Conservation (phyloP, 1,140 invertebrate species). For the Adoxophyes honmai region DNA sequence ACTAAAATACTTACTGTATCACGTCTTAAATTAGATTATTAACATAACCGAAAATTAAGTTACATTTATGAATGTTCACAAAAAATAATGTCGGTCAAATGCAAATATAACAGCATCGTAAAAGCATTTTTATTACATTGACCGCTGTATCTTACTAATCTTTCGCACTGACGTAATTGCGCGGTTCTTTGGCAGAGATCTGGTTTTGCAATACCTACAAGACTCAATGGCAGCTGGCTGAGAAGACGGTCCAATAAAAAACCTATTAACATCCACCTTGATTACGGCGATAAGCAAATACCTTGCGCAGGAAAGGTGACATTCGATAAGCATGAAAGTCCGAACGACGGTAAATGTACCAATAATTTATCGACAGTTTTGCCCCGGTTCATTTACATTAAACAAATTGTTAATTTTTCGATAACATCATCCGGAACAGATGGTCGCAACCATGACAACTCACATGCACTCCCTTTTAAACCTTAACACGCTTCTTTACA, state of each 20-base stretch:
- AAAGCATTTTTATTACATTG: constrained; percentile 7
- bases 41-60: not conserved
- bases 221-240: constrained; percentile 39
- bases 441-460: constrained; percentile 40
- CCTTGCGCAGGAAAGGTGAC: constrained; percentile 62
- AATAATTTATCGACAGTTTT: constrained; percentile 69
- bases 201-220: not conserved
- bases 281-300: constrained; percentile 64
- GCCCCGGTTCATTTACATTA: constrained; percentile 73
- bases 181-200: constrained; percentile 7
- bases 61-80: not conserved
- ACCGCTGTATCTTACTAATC: not conserved
- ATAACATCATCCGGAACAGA: constrained; percentile 75
- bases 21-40: too few relatives aligned
- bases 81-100: constrained; percentile 5
- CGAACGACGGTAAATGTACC: constrained; percentile 56
- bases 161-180: not conserved
- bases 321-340: constrained; percentile 65
- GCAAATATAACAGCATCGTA: constrained; percentile 5
- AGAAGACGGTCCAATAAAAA: constrained; percentile 46
- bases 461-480: constrained; percentile 18
- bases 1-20: too few relatives aligned
- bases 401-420: constrained; percentile 77
- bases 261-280: constrained; percentile 50
- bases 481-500: constrained; percentile 21